phyloP scores from a whole-genome alignment of 2,113 vertebrate species.

The Phyllopteryx taeniolatus region DNA sequence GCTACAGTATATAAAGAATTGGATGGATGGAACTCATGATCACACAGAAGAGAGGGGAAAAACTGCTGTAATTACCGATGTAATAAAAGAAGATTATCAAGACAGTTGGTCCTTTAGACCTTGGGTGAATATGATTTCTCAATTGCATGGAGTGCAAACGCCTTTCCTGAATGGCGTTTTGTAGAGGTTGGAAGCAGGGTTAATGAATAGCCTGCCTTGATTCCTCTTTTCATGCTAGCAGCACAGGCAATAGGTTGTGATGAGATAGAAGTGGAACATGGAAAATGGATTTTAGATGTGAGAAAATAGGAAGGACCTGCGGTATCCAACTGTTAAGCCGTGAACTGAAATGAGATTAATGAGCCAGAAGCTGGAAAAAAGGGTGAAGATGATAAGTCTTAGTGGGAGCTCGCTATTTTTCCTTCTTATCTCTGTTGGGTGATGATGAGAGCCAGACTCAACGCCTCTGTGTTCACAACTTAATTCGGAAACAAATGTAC shows the following conservation, averaged over 20 bases:
- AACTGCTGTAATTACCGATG: not conserved
- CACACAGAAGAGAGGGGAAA: not conserved
- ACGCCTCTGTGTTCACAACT: slow-evolving; percentile 11
- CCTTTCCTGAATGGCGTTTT: not conserved
- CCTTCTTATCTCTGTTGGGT: slow-evolving; percentile 8
- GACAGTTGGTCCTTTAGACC: not conserved
- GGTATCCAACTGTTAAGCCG: slow-evolving; percentile 21
- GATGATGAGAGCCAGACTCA: slow-evolving; percentile 18
- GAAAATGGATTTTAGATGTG: slow-evolving; percentile 58
- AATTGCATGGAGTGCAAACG: not conserved
- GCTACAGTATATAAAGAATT: not conserved
- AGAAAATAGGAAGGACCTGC: slow-evolving; percentile 26
- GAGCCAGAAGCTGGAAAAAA: slow-evolving; percentile 29
- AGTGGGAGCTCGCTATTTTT: slow-evolving; percentile 12
- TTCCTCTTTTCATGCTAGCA: slow-evolving; percentile 37
- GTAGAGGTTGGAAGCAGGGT: slow-evolving; percentile 28
- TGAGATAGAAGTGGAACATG: slow-evolving; percentile 22
- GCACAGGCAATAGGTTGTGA: slow-evolving; percentile 40
- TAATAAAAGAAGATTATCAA: not conserved
- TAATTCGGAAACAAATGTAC: slow-evolving; percentile 3
- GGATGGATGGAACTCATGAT: not conserved
- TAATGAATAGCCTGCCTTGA: slow-evolving; percentile 41
- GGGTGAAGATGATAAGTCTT: slow-evolving; percentile 18
- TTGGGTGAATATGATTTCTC: not conserved
- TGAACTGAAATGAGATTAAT: slow-evolving; percentile 44